phyloP scores from a whole-genome alignment of 2,888 invertebrate species.

The Gnatocerus cornutus region DNA sequence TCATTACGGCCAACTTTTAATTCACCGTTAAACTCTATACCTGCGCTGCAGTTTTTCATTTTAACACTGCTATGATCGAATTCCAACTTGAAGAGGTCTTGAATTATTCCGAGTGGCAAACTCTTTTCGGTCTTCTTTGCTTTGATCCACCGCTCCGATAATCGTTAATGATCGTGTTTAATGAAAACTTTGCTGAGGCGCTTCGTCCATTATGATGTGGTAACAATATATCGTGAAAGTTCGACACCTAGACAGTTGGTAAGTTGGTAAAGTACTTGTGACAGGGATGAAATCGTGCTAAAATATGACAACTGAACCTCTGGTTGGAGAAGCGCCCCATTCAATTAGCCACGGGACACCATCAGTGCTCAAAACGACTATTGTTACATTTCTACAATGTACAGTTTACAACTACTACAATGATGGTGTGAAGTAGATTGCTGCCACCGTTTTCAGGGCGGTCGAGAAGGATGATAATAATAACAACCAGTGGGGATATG shows the following conservation, averaged over 20 bases:
- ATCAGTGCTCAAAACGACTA: constrained; percentile 41
- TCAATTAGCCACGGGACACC: constrained; percentile 50
- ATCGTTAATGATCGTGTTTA: constrained; percentile 34
- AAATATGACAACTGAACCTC: constrained; percentile 49
- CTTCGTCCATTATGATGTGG: constrained; percentile 30
- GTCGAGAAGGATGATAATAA: too few species aligned
- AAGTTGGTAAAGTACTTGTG: constrained; percentile 47
- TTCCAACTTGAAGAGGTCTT: too few species aligned
- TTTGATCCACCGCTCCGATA: constrained; percentile 24
- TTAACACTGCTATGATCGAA: constrained; percentile 2
- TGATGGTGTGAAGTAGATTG: constrained; percentile 37
- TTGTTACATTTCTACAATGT: constrained; percentile 48
- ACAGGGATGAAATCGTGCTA: constrained; percentile 53
- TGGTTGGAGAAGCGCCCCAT: constrained; percentile 43
- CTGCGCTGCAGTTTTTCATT: constrained; percentile 18
- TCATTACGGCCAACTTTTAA: constrained; percentile 29
- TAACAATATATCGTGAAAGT: constrained; percentile 40
- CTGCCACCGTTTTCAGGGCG: constrained; percentile 18
- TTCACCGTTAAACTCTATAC: constrained; percentile 18
- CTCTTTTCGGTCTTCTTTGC: constrained; percentile 7
- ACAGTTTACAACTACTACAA: constrained; percentile 48
- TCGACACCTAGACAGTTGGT: constrained; percentile 44
- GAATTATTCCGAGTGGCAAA: constrained; percentile 8
- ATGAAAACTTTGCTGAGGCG: constrained; percentile 29
- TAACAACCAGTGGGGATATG: too few species aligned